phyloP scores from a whole-genome alignment of 2,797 vertebrate genomes.

The Silurus aristotelis region DNA sequence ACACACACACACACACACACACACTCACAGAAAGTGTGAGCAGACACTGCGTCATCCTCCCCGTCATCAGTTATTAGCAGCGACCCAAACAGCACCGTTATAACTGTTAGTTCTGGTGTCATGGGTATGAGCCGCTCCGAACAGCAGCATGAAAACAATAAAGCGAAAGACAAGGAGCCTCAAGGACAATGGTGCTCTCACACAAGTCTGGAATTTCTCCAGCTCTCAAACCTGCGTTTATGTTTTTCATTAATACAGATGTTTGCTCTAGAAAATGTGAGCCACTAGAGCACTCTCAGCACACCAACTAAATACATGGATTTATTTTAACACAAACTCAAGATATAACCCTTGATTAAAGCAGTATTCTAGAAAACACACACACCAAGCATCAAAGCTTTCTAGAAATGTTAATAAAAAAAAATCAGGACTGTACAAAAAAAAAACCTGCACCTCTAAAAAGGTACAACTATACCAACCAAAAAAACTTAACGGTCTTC shows the following conservation, averaged over 20 bases:
- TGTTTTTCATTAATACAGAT: too few relatives aligned
- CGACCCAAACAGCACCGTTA: not conserved
- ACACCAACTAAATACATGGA: not conserved
- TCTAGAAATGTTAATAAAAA: too few relatives aligned
- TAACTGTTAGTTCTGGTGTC: conserved; percentile 8
- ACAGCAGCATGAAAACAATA: not conserved
- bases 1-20: not conserved
- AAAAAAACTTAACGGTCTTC: too few relatives aligned
- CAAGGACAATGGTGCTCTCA: not conserved
- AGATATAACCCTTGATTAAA: too few relatives aligned
- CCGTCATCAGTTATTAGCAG: not conserved
- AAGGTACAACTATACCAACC: not conserved
- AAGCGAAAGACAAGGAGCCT: not conserved
- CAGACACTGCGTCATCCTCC: conserved; percentile 16
- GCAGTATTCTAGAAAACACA: not conserved
- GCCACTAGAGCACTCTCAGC: not conserved
- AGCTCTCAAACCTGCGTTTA: not conserved
- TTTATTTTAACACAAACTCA: not conserved
- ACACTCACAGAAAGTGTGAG: too few relatives aligned
- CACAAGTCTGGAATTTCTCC: not conserved
- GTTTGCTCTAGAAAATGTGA: not conserved
- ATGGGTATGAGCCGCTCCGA: not conserved
- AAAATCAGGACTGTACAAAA: too few relatives aligned
- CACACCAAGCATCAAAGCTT: not conserved
- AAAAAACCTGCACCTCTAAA: not conserved